A percentile compares a stretch with the other conserved stretches of the same genome.
phyloP scores from a whole-genome alignment of 23 tunicate species.

The Diplosoma virens region DNA sequence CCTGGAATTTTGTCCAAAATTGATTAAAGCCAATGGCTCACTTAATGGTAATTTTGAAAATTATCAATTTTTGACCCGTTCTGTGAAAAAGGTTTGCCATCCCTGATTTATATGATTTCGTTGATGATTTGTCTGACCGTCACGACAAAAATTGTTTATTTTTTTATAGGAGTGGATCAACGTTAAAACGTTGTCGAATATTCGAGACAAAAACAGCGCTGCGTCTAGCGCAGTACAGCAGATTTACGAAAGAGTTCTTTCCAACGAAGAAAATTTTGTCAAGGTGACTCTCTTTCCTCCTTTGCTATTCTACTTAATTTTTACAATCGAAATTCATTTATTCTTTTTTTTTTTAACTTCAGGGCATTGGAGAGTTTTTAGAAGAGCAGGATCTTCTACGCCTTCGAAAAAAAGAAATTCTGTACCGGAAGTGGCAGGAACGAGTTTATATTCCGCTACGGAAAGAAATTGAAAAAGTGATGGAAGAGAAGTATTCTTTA shows the following conservation, averaged over 20 bases:
- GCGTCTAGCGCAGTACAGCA: constrained; percentile 41
- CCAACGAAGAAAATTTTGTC: constrained; percentile 85
- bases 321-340: neutral
- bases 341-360: neutral
- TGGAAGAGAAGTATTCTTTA: constrained; percentile 36
- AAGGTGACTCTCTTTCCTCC: constrained; percentile 24
- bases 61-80: too few species aligned
- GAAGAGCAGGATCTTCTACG: constrained; percentile 53
- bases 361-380: constrained; percentile 76
- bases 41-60: too few species aligned
- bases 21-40: too few species aligned
- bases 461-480: constrained; percentile 39
- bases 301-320: neutral
- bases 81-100: too few species aligned
- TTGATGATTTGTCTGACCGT: too few species aligned
- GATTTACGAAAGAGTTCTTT: constrained; percentile 53
- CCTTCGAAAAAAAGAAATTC: constrained; percentile 56
- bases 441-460: constrained; percentile 66
- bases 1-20: too few species aligned
- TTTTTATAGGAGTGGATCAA: constrained; percentile 69
- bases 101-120: too few species aligned
- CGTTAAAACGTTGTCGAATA: constrained; percentile 52
- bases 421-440: constrained; percentile 79
- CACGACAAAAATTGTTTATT: too few species aligned
- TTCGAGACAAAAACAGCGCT: constrained; percentile 69